These are phyloP conservation scores for Beaufortia kweichowensis DNA, from an alignment of 2,113 vertebrate species.

Conservation along the genomic window DNA sequence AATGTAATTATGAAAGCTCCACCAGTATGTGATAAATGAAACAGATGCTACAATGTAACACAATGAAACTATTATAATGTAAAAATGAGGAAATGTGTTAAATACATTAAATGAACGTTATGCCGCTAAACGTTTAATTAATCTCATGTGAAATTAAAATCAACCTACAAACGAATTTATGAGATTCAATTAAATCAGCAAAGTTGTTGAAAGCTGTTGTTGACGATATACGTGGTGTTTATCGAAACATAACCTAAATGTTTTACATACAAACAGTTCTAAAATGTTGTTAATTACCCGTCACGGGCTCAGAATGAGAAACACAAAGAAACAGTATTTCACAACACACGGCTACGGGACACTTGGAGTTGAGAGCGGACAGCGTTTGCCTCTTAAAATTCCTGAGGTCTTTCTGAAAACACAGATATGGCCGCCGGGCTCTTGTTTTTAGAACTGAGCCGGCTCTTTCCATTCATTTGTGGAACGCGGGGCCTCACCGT, in stretches of 20 bases:
- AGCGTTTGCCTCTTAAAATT: conserved; percentile 49
- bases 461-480: conserved; percentile 26
- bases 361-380: conserved; percentile 31
- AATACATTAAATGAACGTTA: not conserved
- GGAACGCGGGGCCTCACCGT: conserved; percentile 15
- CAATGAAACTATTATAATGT: no score
- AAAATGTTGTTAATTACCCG: not conserved
- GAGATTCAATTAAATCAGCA: no score
- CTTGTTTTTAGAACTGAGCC: conserved; percentile 43
- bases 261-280: not conserved
- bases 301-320: no score
- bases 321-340: no score
- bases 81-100: no score
- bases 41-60: not conserved
- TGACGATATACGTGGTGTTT: no score
- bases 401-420: conserved; percentile 43
- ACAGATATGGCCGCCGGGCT: conserved; percentile 27
- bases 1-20: not conserved
- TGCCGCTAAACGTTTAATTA: not conserved
- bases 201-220: no score
- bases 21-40: not conserved
- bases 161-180: no score
- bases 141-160: no score
- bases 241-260: not conserved
- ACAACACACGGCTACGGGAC: not conserved